Base-by-base conservation (phyloP, 2,113 vertebrate genomes). In the Ciconia boyciana region DNA sequence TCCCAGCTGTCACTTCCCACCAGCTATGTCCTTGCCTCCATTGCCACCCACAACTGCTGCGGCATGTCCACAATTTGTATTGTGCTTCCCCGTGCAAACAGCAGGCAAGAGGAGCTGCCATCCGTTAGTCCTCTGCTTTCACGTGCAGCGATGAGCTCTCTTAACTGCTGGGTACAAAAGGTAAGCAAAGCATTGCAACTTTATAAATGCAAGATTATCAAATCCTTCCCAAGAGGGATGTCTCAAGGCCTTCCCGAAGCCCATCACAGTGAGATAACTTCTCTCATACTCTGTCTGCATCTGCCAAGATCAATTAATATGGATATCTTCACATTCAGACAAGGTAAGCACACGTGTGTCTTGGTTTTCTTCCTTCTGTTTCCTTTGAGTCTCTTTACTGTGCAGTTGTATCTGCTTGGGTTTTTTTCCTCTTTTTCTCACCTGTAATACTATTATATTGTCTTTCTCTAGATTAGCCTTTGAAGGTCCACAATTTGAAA, bases 1-100 rank as follows among this genome's bases (percentile, higher is more conserved):
- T 92, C 61, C 62, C 90, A 90, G 96, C 95, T 96, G 95, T 89
- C 80, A 25, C 72, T 84, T 87, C 65, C 57, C 44, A 43, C 78
- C 66, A 46, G 49, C 62, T 74, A 39, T 20, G 44, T 69, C 82
- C 52, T 66, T 5, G 14, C 26, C 57, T 52, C 94, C 74, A 25
- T 9, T 64, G 52, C 57, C 92, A 89, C 81, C 81, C 61, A 24
- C 72, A 26, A 72, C 5, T 26, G 83, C 86, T 74, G 64, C 16
- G 0, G 13, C 36, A 2, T 17, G 32, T 43, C 87, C 46, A 32
- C 39, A 13, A 29, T 43, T 68, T 64, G 25, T 72, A 3, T 5
- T 66, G 54, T 87, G 80, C 91, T 77, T 91, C 78, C 57, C 17
- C 0, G 0, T 58, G 70, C 74, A 68, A 83, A n/a, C 52, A 87